phyloP scores from a whole-genome alignment of 2,888 invertebrate species.

The Tipula confusa region DNA sequence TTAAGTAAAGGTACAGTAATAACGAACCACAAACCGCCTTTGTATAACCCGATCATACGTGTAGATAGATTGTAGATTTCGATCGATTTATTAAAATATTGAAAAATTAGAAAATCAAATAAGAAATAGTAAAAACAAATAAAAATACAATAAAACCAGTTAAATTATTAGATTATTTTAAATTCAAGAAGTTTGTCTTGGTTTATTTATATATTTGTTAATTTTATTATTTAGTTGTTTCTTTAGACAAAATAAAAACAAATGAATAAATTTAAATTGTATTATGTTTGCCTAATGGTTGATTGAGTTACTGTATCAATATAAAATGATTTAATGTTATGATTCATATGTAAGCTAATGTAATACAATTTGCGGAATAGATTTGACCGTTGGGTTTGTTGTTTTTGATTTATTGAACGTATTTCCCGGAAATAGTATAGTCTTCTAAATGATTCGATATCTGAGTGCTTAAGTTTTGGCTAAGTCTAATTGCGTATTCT shows the following conservation, averaged over 20 bases:
- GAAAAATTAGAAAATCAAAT: constrained; percentile 3
- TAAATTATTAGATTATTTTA: constrained; percentile 12
- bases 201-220: not conserved
- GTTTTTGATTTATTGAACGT: too few relatives aligned
- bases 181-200: constrained; percentile 12
- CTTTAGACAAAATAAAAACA: not conserved
- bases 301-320: not conserved
- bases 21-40: not conserved
- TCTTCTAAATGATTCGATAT: too few relatives aligned
- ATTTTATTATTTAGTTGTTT: not conserved
- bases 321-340: constrained; percentile 3
- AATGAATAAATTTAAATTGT: not conserved
- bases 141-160: not conserved
- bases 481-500: too few relatives aligned
- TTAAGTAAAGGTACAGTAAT: not conserved
- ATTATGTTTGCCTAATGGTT: not conserved
- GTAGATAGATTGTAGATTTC: not conserved
- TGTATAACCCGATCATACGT: not conserved
- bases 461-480: too few relatives aligned
- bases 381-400: too few relatives aligned
- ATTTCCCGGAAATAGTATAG: too few relatives aligned
- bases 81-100: constrained; percentile 1
- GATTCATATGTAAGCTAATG: not conserved
- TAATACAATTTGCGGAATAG: not conserved
- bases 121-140: too few relatives aligned